These are phyloP conservation scores for Brenthis daphne DNA, from an alignment of 2,888 invertebrate species.

Conservation along the genomic window DNA sequence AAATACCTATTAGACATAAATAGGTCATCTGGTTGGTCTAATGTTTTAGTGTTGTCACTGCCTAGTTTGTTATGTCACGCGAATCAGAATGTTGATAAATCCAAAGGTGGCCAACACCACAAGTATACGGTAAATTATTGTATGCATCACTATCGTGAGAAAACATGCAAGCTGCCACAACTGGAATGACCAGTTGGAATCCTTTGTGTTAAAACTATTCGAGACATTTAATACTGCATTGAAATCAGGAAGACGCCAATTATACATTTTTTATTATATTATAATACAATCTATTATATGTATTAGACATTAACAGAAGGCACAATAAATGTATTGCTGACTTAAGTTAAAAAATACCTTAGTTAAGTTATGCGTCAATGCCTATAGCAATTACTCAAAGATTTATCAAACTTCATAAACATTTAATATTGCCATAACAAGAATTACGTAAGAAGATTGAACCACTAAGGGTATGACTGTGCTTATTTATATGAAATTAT, in stretches of 20 bases:
- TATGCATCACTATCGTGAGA: conserved; percentile 36
- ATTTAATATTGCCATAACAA: conserved; percentile 18
- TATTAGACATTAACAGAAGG: neutral
- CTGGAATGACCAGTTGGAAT: conserved; percentile 31
- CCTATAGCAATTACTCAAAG: neutral
- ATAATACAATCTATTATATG: neutral
- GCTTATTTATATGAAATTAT: too few species aligned
- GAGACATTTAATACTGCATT: conserved; percentile 19
- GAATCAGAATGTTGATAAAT: conserved; percentile 5
- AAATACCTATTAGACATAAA: conserved; percentile 1
- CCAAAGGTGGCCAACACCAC: conserved; percentile 9
- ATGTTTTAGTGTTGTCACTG: conserved; percentile 5
- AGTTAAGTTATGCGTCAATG: neutral
- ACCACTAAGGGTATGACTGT: too few species aligned
- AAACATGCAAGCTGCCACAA: conserved; percentile 30
- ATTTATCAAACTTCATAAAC: too few species aligned
- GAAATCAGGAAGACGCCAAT: conserved; percentile 6
- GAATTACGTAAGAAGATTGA: conserved; percentile 22
- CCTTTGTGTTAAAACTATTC: conserved; percentile 35
- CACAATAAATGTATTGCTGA: too few species aligned
- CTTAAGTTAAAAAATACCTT: too few species aligned
- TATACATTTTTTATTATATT: conserved; percentile 3
- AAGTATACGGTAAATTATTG: conserved; percentile 32
- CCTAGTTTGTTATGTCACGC: conserved; percentile 8
- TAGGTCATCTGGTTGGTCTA: neutral